Base-by-base conservation (phyloP, 2,888 invertebrate species). In the Mesochorus sp. region DNA sequence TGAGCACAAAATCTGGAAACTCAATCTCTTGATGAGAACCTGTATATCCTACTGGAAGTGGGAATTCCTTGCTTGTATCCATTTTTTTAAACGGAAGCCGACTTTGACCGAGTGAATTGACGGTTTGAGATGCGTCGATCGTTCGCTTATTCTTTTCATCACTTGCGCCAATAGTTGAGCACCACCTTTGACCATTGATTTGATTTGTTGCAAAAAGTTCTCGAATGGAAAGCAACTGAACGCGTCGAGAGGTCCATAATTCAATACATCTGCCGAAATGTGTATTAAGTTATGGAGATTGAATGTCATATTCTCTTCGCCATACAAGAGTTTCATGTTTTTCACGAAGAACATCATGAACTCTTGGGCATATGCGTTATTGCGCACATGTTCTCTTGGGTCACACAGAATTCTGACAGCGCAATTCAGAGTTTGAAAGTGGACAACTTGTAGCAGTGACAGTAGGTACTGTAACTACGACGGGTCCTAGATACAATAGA, bases 401-500 rank as follows among this genome's bases (percentile, higher is more conserved):
- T 80, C 79, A n/a, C n/a, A n/a, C n/a, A n/a, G n/a, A n/a, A n/a
- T n/a, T n/a, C n/a, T n/a, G n/a, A n/a, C n/a, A n/a, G n/a, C n/a
- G n/a, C n/a, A n/a, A n/a, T n/a, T n/a, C n/a, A n/a, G n/a, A n/a
- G n/a, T n/a, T n/a, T n/a, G n/a, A n/a, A n/a, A n/a, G n/a, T n/a
- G n/a, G n/a, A n/a, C n/a, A n/a, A n/a, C n/a, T n/a, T n/a, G n/a
- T n/a, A n/a, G n/a, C n/a, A n/a, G n/a, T n/a, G n/a, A n/a, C n/a
- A n/a, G n/a, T n/a, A 70, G 34, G 1, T 59, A 55, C 70, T 73
- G n/a, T 73, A 1, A 87, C 70, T 42, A 83, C 79, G 8, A 87
- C 59, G 10, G 84, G 84, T 3, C 85, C 86, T 17, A 81, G 80
- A 64, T 87, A 86, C 21, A 87, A 66, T 0, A 86, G n/a, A n/a